These are phyloP conservation scores for Monochamus alternatus DNA, from an alignment of 2,888 invertebrate genomes.

Conservation along the genomic window DNA sequence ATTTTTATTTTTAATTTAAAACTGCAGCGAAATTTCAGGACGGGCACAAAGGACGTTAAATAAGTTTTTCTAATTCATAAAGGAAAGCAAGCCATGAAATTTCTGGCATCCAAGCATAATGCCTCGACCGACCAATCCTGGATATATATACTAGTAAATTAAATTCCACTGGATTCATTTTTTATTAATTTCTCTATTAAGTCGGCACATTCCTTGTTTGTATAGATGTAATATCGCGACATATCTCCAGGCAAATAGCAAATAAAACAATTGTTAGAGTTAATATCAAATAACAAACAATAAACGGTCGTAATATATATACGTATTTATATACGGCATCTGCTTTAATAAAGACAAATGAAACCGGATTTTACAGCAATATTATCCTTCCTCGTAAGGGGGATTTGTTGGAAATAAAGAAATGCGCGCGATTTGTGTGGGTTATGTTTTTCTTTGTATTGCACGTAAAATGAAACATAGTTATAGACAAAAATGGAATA, in stretches of 20 bases:
- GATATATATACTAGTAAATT: constrained; percentile 26
- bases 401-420: background rate
- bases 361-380: background rate
- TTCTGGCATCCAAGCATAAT: constrained; percentile 8
- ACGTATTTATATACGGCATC: constrained; percentile 12
- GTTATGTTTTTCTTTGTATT: background rate
- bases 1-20: background rate
- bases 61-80: constrained; percentile 10
- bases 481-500: no score
- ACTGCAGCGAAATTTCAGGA: background rate
- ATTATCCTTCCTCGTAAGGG: background rate
- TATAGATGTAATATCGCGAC: constrained; percentile 22
- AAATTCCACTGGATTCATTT: constrained; percentile 19
- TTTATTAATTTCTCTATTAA: constrained; percentile 35
- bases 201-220: constrained; percentile 23
- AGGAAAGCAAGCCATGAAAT: constrained; percentile 7
- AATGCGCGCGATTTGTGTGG: background rate
- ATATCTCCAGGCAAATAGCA: constrained; percentile 27
- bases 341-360: constrained; percentile 26
- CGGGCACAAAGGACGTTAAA: background rate
- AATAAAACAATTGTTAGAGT: constrained; percentile 30
- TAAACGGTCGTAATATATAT: constrained; percentile 3
- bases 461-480: no score
- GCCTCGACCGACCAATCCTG: constrained; percentile 5
- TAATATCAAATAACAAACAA: constrained; percentile 33